These are phyloP conservation scores for Burhinus oedicnemus DNA, from an alignment of 2,113 vertebrate genomes.

Conservation along the genomic window DNA sequence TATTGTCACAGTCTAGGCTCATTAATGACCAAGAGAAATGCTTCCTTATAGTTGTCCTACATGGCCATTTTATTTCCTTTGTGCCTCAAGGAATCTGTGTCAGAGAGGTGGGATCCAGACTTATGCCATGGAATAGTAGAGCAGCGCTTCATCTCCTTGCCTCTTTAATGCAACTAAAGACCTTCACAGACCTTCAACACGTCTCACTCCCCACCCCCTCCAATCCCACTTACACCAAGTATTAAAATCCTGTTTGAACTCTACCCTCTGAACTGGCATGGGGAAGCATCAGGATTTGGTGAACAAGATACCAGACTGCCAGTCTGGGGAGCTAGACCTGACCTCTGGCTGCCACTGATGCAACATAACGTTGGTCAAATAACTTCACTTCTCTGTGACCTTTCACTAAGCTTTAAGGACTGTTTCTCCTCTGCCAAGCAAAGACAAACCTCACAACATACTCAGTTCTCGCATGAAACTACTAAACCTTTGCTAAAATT, in stretches of 20 bases:
- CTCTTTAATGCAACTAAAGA: background rate
- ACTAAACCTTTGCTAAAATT: background rate
- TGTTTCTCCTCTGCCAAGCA: background rate
- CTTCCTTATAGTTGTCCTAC: background rate
- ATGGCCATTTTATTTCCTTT: background rate
- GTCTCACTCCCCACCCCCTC: fast-evolving
- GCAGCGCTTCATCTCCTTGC: background rate
- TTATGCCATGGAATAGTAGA: background rate
- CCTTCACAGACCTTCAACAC: background rate
- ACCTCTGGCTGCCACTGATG: background rate
- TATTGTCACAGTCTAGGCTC: background rate
- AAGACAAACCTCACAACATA: background rate
- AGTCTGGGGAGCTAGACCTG: background rate
- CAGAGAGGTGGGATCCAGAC: background rate
- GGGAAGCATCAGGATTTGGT: background rate
- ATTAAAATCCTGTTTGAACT: background rate
- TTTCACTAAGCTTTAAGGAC: background rate
- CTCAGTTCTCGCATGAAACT: background rate
- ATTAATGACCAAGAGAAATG: background rate
- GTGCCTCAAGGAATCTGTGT: background rate
- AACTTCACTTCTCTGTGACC: background rate
- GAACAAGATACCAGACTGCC: background rate
- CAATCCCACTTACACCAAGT: background rate
- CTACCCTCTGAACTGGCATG: background rate
- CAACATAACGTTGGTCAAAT: background rate